A percentile compares a stretch with the other conserved stretches of the same genome.
phyloP scores from a whole-genome alignment of 2,888 invertebrate species.

The Synergus itoensis region DNA sequence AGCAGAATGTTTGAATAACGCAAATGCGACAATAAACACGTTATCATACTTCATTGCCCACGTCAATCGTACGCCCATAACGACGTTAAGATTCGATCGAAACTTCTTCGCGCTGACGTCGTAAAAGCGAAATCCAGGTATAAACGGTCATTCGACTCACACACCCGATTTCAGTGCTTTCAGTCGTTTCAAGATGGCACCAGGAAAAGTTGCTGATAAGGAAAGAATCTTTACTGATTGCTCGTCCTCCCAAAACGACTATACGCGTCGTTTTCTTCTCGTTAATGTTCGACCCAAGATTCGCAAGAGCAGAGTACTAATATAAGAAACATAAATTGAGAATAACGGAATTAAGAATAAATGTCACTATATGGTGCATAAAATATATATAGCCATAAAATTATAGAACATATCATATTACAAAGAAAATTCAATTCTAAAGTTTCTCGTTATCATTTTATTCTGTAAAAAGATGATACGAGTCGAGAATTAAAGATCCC shows the following conservation, averaged over 20 bases:
- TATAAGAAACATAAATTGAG: not conserved
- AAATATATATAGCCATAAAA: not conserved
- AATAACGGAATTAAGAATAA: not conserved
- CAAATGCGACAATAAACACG: slow-evolving; percentile 5
- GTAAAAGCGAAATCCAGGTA: slow-evolving; percentile 8
- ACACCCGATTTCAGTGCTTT: slow-evolving; percentile 5
- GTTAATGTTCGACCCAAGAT: not conserved
- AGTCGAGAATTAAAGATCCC: too few species aligned
- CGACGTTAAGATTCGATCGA: not conserved
- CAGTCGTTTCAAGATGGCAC: slow-evolving; percentile 2
- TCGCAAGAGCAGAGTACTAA: not conserved
- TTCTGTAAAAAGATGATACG: too few species aligned
- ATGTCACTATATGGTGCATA: not conserved
- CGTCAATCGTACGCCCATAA: slow-evolving; percentile 1
- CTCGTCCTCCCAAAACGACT: not conserved
- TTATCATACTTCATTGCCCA: slow-evolving; percentile 5
- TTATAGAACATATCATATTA: not conserved
- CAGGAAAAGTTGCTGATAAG: not conserved
- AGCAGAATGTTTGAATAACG: not conserved
- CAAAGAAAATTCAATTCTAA: not conserved
- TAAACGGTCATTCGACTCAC: slow-evolving; percentile 3
- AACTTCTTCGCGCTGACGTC: slow-evolving; percentile 9
- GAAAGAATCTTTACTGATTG: slow-evolving; percentile 5
- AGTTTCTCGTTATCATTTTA: too few species aligned
- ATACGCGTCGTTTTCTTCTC: not conserved